These are phyloP conservation scores for Epizoanthus ramosus DNA, from an alignment of 92 coral and sea anemone species.

Conservation along the genomic window DNA sequence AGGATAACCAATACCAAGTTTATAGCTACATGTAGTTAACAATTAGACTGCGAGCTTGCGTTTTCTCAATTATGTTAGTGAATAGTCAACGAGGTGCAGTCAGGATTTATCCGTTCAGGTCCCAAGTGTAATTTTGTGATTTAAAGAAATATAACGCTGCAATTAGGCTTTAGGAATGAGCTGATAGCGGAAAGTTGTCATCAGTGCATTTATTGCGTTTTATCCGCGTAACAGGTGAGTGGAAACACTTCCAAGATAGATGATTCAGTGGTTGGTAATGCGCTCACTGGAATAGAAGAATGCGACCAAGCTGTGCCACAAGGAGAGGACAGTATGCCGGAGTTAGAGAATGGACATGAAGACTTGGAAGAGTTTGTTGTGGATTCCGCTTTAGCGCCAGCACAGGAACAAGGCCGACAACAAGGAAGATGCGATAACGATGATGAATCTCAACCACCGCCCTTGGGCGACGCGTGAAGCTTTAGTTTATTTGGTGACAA, in stretches of 20 bases:
- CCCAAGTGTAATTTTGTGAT: no score
- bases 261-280: background rate
- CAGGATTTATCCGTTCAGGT: no score
- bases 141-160: no score
- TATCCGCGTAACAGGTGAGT: background rate
- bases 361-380: constrained; percentile 20
- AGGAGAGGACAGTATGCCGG: background rate
- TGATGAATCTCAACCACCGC: background rate
- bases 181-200: background rate
- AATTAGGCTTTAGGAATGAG: no score
- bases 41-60: no score
- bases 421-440: no score
- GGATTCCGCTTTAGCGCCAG: background rate
- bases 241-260: background rate
- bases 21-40: no score
- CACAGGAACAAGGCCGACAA: background rate
- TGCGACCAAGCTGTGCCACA: background rate
- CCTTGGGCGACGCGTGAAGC: constrained; percentile 1
- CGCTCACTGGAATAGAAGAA: background rate
- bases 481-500: background rate
- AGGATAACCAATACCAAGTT: no score
- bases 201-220: background rate
- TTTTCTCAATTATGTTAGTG: no score
- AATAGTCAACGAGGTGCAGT: no score
- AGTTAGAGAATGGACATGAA: background rate